These are phyloP conservation scores for Nipponacmea schrenckii DNA, from an alignment of 2,888 invertebrate genomes.

Conservation along the genomic window DNA sequence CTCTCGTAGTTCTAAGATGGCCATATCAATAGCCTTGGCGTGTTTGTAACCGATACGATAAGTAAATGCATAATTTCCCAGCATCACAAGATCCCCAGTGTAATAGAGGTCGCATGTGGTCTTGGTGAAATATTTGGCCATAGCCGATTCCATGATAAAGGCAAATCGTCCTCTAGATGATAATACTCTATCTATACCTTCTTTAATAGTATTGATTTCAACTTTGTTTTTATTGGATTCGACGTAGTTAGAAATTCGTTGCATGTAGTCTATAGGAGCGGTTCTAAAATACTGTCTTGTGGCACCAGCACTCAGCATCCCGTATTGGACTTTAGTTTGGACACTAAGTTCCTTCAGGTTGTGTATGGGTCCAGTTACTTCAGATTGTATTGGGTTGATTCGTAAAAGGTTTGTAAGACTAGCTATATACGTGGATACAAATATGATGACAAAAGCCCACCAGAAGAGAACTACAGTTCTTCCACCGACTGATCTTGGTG, in stretches of 20 bases:
- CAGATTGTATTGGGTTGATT: slow-evolving; percentile 31
- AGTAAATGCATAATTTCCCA: slow-evolving; percentile 42
- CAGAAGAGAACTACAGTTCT: slow-evolving; percentile 48
- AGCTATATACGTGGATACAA: slow-evolving; percentile 50
- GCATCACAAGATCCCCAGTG: slow-evolving; percentile 38
- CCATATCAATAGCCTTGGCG: slow-evolving; percentile 32
- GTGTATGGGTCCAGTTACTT: slow-evolving; percentile 1
- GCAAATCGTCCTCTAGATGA: slow-evolving; percentile 38
- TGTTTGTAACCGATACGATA: slow-evolving; percentile 29
- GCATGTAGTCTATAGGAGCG: slow-evolving; percentile 28
- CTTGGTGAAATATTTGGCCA: slow-evolving; percentile 45
- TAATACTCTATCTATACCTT: slow-evolving; percentile 40
- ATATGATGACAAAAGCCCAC: slow-evolving; percentile 54
- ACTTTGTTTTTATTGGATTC: slow-evolving; percentile 14
- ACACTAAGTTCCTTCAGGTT: slow-evolving; percentile 42
- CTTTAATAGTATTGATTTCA: slow-evolving; percentile 21
- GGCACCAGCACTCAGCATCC: slow-evolving; percentile 38
- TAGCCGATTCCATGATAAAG: slow-evolving; percentile 53
- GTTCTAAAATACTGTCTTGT: slow-evolving; percentile 38
- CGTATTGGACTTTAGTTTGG: slow-evolving; percentile 37
- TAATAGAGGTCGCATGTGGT: slow-evolving; percentile 53
- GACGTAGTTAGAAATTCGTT: slow-evolving; percentile 23
- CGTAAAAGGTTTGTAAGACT: slow-evolving; percentile 51
- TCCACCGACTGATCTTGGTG: slow-evolving; percentile 53
- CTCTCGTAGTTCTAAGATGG: slow-evolving; percentile 40